Evolutionary conservation across 2,888 invertebrate genomes (phyloP), one percentile per base, ranked within the genome.

Genomic region (Colostygia pectinataria): DNA sequence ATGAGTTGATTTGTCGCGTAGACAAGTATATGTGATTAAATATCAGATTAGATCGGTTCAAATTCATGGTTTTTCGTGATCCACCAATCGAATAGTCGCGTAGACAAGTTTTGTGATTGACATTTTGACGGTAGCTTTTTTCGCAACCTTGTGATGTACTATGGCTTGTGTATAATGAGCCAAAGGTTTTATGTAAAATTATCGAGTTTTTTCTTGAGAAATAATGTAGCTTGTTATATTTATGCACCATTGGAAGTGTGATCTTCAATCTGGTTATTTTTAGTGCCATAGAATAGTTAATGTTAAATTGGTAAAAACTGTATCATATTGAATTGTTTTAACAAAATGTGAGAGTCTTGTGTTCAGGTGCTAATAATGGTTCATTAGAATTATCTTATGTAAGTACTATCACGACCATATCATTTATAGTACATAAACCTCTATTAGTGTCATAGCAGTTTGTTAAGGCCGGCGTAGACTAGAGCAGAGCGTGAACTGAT

Each of bases 221-320:
- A 39, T 15, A 0, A 31, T n/a, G 4, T 4, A 9, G 1, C 15
- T 32, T 31, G 13, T 31, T 18, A 33, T 10, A 20, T 33, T 32
- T 32, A 32, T 15, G 5, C 32, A 23, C 14, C 6, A 34, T 34
- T 20, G 4, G n/a, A 18, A 10, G 10, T 23, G 33, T 7, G 10
- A 20, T 18, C 32, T 15, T 32, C 10, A 12, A 23, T 23, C n/a
- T 36, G 41, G 41, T 34, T 31, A 20, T 25, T 28, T 28, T 27
- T 23, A 46, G 51, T 48, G 47, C 47, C 44, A 53, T 44, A 34
- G 27, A 23, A 36, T 14, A n/a, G n/a, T n/a, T n/a, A n/a, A n/a
- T n/a, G n/a, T n/a, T n/a, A 5, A 5, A 1, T 4, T 20, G 20
- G 1, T 6, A 20, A 12, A 33, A 18, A 33, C 18, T 33, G 6